phyloP scores from a whole-genome alignment of 2,113 vertebrate species.

The Pseudorectes ferrugineus region DNA sequence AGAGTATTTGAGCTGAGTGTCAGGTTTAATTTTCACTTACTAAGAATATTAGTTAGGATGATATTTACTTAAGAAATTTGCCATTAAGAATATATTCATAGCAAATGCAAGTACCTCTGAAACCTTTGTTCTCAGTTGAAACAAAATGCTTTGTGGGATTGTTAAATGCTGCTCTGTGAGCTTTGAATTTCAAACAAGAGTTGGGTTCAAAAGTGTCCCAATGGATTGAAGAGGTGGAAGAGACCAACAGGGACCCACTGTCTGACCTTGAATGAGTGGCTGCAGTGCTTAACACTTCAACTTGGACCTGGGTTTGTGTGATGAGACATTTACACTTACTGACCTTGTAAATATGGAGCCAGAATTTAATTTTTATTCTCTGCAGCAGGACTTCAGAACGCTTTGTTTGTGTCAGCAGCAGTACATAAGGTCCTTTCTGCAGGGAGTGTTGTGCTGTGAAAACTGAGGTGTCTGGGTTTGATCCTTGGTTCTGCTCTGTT shows the following conservation, averaged over 20 bases:
- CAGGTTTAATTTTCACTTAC: slow-evolving; percentile 1
- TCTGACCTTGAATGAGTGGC: not conserved
- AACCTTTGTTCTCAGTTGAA: slow-evolving; percentile 13
- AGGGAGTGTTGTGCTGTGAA: fast-evolving
- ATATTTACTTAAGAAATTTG: not conserved
- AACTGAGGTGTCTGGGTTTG: not conserved
- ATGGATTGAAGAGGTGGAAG: not conserved
- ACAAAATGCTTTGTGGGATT: not conserved
- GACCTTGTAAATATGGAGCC: not conserved
- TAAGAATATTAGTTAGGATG: not conserved
- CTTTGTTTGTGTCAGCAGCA: not conserved
- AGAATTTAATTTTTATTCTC: not conserved
- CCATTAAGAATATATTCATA: not conserved
- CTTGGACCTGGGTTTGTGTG: not conserved
- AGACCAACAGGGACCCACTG: not conserved
- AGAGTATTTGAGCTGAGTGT: not conserved
- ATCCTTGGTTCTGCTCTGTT: not conserved
- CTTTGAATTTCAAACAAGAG: not conserved
- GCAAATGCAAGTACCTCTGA: not conserved
- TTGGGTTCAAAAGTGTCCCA: not conserved
- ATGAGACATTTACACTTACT: not conserved
- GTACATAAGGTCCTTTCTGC: fast-evolving
- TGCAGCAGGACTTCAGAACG: not conserved
- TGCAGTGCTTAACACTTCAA: fast-evolving
- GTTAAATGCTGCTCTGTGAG: not conserved